Evolutionary conservation across 92 coral and sea anemone genomes (phyloP).

Genomic region (Heliopora coerulea): DNA sequence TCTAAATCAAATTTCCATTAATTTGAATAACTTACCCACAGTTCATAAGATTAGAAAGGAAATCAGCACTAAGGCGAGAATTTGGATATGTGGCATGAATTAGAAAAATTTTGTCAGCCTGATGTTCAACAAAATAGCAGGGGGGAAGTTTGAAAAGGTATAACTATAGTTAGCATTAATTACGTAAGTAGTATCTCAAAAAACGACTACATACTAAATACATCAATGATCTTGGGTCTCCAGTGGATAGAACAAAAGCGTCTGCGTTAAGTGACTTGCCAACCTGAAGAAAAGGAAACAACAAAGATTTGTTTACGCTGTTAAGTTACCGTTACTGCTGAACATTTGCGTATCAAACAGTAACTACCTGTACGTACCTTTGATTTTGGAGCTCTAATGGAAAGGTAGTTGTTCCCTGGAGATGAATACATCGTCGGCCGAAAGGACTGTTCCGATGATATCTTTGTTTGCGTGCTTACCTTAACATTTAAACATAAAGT

Average conservation of each 20-base stretch:
- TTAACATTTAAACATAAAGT: neutral
- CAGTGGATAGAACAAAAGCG: slow-evolving; percentile 25
- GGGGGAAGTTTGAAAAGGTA: too few relatives aligned
- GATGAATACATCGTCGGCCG: slow-evolving; percentile 28
- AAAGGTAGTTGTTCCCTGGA: slow-evolving; percentile 24
- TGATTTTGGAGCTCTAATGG: slow-evolving; percentile 22
- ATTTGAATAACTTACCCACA: too few relatives aligned
- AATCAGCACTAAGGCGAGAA: too few relatives aligned
- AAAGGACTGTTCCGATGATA: neutral
- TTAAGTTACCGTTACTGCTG: too few relatives aligned
- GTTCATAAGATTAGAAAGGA: too few relatives aligned
- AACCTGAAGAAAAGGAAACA: slow-evolving; percentile 4
- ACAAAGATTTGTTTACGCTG: neutral
- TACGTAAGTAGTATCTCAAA: too few relatives aligned
- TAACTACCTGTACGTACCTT: neutral
- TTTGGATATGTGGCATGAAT: too few relatives aligned
- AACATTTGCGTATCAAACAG: too few relatives aligned
- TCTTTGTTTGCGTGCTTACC: slow-evolving; percentile 8
- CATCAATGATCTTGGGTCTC: slow-evolving; percentile 23
- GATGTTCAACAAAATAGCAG: too few relatives aligned
- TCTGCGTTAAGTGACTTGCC: slow-evolving; percentile 19
- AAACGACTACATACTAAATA: slow-evolving; percentile 33
- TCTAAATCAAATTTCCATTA: too few relatives aligned
- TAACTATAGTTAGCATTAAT: too few relatives aligned
- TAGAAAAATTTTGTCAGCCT: too few relatives aligned